Evolutionary conservation across 1,140 invertebrate genomes (phyloP).

Genomic region (Carcinoscorpius rotundicauda): DNA sequence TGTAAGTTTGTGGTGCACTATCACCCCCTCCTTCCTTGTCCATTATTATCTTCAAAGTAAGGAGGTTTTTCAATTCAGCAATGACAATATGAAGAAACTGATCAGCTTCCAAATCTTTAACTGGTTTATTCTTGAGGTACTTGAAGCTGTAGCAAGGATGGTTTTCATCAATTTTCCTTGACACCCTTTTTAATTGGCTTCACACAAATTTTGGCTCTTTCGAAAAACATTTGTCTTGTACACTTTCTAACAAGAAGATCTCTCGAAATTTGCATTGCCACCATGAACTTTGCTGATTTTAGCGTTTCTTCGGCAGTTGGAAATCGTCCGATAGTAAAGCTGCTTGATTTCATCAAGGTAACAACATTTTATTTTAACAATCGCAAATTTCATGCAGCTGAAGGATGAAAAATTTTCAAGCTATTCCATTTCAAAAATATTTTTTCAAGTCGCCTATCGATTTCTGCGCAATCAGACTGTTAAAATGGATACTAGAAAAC

Average conservation of each 20-base stretch:
- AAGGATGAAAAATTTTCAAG: too few relatives aligned
- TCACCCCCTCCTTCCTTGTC: background rate
- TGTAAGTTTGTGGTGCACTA: too few relatives aligned
- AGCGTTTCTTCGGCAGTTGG: conserved; percentile 58
- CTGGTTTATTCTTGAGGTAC: conserved; percentile 90
- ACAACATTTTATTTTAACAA: too few relatives aligned
- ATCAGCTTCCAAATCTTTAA: conserved; percentile 75
- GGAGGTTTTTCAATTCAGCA: background rate
- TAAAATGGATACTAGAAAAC: too few relatives aligned
- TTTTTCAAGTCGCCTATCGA: too few relatives aligned
- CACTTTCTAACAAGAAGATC: conserved; percentile 79
- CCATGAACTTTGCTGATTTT: conserved; percentile 82
- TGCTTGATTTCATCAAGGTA: too few relatives aligned
- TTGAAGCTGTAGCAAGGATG: conserved; percentile 77
- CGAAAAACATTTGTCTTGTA: conserved; percentile 78
- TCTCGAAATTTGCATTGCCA: conserved; percentile 80
- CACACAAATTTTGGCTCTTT: conserved; percentile 70
- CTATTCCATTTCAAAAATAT: too few relatives aligned
- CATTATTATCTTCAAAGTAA: background rate
- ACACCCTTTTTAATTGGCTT: conserved; percentile 79
- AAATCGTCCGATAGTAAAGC: too few relatives aligned
- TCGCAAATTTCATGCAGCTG: too few relatives aligned
- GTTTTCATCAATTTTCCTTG: conserved; percentile 84
- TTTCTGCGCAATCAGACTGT: too few relatives aligned
- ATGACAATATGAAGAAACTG: conserved; percentile 47